Conservation (phyloP, 2,797 vertebrate genomes). For the Anableps anableps region DNA sequence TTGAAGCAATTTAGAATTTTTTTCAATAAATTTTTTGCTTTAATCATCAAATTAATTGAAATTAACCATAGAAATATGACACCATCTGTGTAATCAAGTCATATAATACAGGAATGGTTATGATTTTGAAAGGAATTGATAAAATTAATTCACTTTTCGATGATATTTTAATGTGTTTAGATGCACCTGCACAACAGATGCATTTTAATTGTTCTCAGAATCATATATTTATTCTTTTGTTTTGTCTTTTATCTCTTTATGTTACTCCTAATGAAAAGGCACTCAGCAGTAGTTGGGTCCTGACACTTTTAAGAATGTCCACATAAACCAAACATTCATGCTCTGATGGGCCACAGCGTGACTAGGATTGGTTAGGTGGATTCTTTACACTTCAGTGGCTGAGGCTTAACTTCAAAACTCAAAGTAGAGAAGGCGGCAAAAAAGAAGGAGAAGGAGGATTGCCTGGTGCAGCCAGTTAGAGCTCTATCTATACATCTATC, state of each 20-base stretch:
- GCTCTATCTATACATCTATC: conserved; percentile 50
- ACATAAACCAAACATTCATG: conserved; percentile 54
- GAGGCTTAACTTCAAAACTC: conserved; percentile 41
- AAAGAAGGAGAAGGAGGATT: conserved; percentile 17
- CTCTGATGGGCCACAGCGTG: conserved; percentile 45
- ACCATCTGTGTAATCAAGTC: neutral
- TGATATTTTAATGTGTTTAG: neutral
- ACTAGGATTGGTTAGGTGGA: conserved; percentile 60
- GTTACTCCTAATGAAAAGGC: conserved; percentile 30
- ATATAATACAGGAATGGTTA: neutral
- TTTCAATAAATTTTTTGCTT: no score
- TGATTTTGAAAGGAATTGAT: neutral
- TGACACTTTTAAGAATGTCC: conserved; percentile 37
- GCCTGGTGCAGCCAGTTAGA: conserved; percentile 26
- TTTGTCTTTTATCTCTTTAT: conserved; percentile 3
- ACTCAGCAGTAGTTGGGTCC: conserved; percentile 40
- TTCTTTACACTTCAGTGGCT: conserved; percentile 52
- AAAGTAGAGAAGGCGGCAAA: conserved; percentile 28
- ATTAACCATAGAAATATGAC: no score
- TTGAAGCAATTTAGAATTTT: no score
- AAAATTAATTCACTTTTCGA: neutral
- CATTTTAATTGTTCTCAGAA: neutral
- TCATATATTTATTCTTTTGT: neutral
- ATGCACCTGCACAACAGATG: neutral
- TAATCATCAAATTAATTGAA: no score